phyloP scores from a whole-genome alignment of 2,113 vertebrate genomes.

The Okapia johnstoni region DNA sequence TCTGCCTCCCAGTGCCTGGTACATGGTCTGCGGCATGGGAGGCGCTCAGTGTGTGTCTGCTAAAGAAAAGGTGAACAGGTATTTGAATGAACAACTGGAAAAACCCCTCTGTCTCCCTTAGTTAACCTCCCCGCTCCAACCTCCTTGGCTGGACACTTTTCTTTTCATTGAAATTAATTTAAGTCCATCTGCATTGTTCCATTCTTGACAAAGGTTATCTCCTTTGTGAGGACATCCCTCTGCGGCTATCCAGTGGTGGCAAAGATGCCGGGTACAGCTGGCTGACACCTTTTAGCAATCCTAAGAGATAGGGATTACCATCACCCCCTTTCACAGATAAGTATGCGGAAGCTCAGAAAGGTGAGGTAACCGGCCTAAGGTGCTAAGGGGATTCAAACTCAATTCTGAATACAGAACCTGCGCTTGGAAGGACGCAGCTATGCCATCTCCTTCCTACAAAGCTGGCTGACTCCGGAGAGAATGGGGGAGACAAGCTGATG shows the following conservation, averaged over 20 bases:
- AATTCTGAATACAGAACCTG: background rate
- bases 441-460: background rate
- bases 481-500: background rate
- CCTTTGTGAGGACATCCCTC: background rate
- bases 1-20: background rate
- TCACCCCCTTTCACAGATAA: background rate
- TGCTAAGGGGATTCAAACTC: background rate
- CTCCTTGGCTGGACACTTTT: background rate
- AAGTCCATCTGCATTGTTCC: background rate
- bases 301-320: background rate
- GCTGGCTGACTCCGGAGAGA: background rate
- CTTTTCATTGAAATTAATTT: background rate
- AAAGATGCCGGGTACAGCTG: background rate
- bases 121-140: background rate
- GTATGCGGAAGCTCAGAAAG: background rate
- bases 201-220: background rate
- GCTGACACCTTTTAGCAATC: background rate
- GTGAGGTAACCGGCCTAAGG: background rate
- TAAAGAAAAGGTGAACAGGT: background rate
- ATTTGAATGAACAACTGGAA: background rate
- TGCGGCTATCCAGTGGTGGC: background rate
- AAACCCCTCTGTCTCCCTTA: background rate
- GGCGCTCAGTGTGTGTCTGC: background rate
- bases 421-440: background rate
- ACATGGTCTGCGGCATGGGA: background rate